Evolutionary conservation across 2,888 invertebrate species (phyloP), one percentile per base, ranked within the genome.

Genomic region (Phorcus lineatus): DNA sequence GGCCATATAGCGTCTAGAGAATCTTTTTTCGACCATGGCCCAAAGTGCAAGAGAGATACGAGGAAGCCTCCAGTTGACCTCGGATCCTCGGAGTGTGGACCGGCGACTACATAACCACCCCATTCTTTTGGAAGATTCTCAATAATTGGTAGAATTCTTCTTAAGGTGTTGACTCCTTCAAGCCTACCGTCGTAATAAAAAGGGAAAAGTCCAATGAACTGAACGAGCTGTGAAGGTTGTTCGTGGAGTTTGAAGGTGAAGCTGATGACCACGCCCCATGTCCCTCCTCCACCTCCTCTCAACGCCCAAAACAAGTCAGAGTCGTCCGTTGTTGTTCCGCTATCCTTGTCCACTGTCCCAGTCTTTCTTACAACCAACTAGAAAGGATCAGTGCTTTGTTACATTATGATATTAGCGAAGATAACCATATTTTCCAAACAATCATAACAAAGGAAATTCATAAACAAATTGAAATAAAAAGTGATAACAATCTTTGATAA

Each of bases 251-350:
- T 79, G 77, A 81, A 85, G 40, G 84, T 84, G 79, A 82, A 85
- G 22, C 24, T 52, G 11, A 79, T 75, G 19, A 84, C 83, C n/a
- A 85, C 81, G 11, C 82, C 86, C 79, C 83, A 86, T 1, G 84
- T 83, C 19, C 85, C 84, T 9, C 83, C 86, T 3, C 85, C 86
- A 0, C 86, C 86, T 40, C 86, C 84, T 22, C 85, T 76, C 16
- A 86, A 22, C 55, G 86, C 86, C 87, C 87, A 87, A 80, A 87
- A 86, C 40, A 87, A 76, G 76, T 85, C 82, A 24, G 57, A 16
- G 54, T 22, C 76, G 1, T n/a, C 17, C 7, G 40, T 74, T n/a
- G 19, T 57, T 6, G 47, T 19, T n/a, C 28, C n/a, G 40, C 76
- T 78, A 24, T 79, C 78, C 4, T 67, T 2, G 28, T 77, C 81